phyloP scores from a whole-genome alignment of 2,888 invertebrate genomes.

The Periphyllus acericola region DNA sequence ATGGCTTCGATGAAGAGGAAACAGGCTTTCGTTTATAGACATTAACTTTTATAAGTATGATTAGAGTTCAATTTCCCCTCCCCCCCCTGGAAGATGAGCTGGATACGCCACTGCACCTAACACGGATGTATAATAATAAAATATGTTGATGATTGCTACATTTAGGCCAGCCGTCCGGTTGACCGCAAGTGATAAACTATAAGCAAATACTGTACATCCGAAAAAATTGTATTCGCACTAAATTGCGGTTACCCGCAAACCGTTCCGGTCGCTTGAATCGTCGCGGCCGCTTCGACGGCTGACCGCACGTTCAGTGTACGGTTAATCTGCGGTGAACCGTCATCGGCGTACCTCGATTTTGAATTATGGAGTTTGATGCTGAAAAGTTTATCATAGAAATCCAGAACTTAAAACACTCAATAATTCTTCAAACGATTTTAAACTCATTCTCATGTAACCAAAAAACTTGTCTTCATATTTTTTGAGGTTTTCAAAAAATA shows the following conservation, averaged over 20 bases:
- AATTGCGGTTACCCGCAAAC: background rate
- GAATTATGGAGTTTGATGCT: no score
- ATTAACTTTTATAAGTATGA: no score
- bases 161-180: background rate
- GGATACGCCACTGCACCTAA: no score
- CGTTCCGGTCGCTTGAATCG: background rate
- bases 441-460: slow-evolving; percentile 18
- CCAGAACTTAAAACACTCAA: slow-evolving; percentile 4
- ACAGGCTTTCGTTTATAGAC: no score
- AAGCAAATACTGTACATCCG: no score
- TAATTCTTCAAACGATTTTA: slow-evolving; percentile 22
- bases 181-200: background rate
- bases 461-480: slow-evolving; percentile 13
- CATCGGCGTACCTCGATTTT: background rate
- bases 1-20: no score
- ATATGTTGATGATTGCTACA: no score
- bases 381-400: no score
- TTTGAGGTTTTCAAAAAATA: slow-evolving; percentile 1
- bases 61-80: no score
- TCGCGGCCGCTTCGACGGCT: background rate
- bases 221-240: background rate
- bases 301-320: background rate
- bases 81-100: no score
- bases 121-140: no score
- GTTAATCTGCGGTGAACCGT: background rate